phyloP scores from a whole-genome alignment of 2,113 vertebrate species.

The Microtus richardsoni region DNA sequence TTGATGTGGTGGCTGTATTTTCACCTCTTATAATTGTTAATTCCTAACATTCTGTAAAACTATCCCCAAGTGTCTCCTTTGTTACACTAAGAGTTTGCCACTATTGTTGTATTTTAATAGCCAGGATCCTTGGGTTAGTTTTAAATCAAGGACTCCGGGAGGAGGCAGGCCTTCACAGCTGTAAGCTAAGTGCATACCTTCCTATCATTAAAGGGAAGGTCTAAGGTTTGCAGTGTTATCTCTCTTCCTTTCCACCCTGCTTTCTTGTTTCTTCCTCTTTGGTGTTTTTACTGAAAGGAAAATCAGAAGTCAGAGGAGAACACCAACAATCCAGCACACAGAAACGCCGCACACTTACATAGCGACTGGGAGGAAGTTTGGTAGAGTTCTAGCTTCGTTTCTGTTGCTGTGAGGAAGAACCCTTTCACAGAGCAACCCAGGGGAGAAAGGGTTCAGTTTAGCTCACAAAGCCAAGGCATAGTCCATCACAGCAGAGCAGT shows the following conservation, averaged over 20 bases:
- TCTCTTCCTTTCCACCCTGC: not conserved
- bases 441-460: not conserved
- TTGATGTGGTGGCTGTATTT: not conserved
- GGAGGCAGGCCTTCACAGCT: not conserved
- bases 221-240: not conserved
- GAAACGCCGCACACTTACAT: slow-evolving; percentile 1
- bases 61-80: slow-evolving; percentile 1
- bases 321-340: not conserved
- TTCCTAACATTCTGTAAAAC: slow-evolving; percentile 39
- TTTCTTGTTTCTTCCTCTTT: not conserved
- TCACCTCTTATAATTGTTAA: slow-evolving; percentile 34
- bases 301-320: not conserved
- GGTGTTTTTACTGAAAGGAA: not conserved
- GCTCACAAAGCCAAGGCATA: not conserved
- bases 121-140: not conserved
- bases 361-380: not conserved
- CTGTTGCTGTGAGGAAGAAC: not conserved
- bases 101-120: not conserved
- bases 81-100: not conserved
- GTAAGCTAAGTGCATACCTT: not conserved
- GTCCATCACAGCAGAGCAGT: not conserved
- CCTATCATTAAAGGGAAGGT: not conserved
- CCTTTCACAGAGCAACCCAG: not conserved
- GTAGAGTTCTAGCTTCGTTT: not conserved
- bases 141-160: not conserved